Evolutionary conservation across 2,797 vertebrate genomes (phyloP), one percentile per base, ranked within the genome.

Genomic region (Petrocephalus schoutedeni): DNA sequence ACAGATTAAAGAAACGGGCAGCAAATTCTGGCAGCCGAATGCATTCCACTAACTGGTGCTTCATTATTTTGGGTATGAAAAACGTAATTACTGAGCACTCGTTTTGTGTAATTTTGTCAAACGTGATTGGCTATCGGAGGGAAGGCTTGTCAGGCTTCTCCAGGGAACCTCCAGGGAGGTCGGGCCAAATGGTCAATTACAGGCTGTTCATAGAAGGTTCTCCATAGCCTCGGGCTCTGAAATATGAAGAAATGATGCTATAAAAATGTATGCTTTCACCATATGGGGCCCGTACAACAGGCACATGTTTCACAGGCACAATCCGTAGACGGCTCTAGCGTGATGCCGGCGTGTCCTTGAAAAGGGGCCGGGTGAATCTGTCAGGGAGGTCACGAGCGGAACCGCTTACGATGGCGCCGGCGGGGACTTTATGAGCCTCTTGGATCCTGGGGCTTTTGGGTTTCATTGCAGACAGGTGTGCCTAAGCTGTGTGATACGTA

Each of bases 31-130:
- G 71, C 71, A 77, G 71, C 71, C 36, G 36, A 36, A 45, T 16
- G 36, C 36, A 19, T 56, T 77, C 71, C 71, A 77, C 45, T 41
- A 77, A 77, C 12, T 45, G 32, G 4, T 1, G 16, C 36, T 45
- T 77, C 71, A 41, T 77, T 77, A 45, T 77, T 45, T 16, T 45
- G 71, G 71, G 71, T 45, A 77, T 77, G 71, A 77, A 77, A 77
- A 77, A 77, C 45, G 71, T 45, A 77, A 45, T 77, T 77, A 77
- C 71, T 2, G 36, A 77, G 71, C 36, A 4, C 23, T 32, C 71
- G 16, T 77, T 77, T 45, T 6, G 16, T 77, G 32, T 77, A 77
- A 45, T 77, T 77, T 77, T 77, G 32, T 45, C 10, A 16, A 77
- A 19, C 14, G 41, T 19, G 71, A 45, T 41, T 77, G 71, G 41